Evolutionary conservation across 2,113 vertebrate genomes (phyloP), one percentile per base, ranked within the genome.

Genomic region (Heterotilapia buettikoferi): DNA sequence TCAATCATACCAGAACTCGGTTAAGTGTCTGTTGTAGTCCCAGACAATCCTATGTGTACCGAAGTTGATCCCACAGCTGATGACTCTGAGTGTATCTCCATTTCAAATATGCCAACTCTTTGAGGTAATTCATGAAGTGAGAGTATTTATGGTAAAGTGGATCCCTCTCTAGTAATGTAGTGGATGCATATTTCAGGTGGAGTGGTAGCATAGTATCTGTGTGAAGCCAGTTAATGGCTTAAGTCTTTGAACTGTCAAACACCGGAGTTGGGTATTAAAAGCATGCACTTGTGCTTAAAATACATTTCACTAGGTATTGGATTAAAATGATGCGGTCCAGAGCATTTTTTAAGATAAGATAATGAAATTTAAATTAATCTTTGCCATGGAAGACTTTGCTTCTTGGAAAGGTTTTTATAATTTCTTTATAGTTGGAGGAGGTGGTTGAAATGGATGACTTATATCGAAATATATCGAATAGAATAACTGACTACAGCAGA

Each of bases 101-200:
- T 82, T 83, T 78, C 68, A 82, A 36, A 91, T 82, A 43, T 14
- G 16, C 56, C 6, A 9, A 66, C 43, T 76, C 83, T 84, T 84
- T 73, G 50, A 92, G 80, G 66, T 84, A 63, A 92, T 89, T 93
- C 40, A 92, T 92, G 81, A 90, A 78, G 83, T 86, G 73, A 84
- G 84, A 85, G 88, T 91, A 92, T 90, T 93, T 88, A 91, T 87
- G 83, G 61, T 87, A 12, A 92, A 92, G 91, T 93, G 82, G 90
- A 76, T 81, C 38, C 10, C 8, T 88, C 87, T 88, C 3, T 43
- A 12, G 5, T 83, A 80, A 61, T 86, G 86, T 71, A 92, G 89
- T 40, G 57, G 88, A 84, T 90, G 78, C 86, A 91, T 89, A 88
- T 92, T 94, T 91, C 83, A 88, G 84, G 87, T 91, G 82, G 56